Evolutionary conservation across 2,113 vertebrate species (phyloP).

Genomic region (Grus americana): DNA sequence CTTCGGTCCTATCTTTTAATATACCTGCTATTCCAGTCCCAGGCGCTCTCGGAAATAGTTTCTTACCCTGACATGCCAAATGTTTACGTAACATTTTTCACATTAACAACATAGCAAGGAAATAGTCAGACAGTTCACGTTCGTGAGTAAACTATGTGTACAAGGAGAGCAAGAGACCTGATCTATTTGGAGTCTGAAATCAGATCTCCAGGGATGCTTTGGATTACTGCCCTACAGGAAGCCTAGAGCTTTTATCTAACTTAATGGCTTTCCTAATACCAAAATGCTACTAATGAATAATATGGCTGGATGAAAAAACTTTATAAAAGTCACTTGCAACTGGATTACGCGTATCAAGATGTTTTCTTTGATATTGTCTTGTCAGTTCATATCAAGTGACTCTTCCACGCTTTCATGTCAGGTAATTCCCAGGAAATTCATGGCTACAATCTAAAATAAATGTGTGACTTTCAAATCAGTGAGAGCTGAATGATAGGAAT

Average conservation of each 20-base stretch:
- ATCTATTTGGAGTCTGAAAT: conserved; percentile 13
- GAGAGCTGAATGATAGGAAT: background rate
- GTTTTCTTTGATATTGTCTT: conserved; percentile 44
- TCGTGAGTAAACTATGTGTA: background rate
- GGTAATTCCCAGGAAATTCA: conserved; percentile 64
- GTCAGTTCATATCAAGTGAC: conserved; percentile 51
- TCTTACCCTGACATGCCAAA: background rate
- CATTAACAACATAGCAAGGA: background rate
- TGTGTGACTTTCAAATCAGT: conserved; percentile 16
- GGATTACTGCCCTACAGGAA: background rate
- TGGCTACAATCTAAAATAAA: conserved; percentile 53
- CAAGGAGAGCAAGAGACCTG: background rate
- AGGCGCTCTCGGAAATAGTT: background rate
- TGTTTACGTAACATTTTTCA: background rate
- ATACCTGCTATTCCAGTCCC: background rate
- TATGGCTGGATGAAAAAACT: background rate
- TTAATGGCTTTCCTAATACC: background rate
- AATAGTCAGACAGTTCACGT: background rate
- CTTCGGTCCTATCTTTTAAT: background rate
- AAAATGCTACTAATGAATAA: conserved; percentile 1
- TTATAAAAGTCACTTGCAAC: background rate
- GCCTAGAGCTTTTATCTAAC: background rate
- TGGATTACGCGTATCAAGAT: conserved; percentile 26
- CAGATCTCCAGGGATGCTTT: background rate
- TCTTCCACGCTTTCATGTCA: conserved; percentile 57